Base-by-base conservation (phyloP, 2,888 invertebrate genomes). In the Homarus gammarus region DNA sequence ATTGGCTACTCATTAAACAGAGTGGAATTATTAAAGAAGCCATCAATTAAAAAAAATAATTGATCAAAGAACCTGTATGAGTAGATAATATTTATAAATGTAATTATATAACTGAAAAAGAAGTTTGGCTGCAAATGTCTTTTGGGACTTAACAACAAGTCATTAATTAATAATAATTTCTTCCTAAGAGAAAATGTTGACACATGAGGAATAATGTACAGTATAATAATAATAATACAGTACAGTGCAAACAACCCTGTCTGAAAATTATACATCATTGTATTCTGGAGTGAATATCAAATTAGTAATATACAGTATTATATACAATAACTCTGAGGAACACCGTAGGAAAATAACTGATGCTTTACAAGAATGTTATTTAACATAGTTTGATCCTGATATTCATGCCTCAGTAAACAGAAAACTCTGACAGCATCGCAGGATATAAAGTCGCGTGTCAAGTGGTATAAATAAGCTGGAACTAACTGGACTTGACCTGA, bases 281-380 rank as follows among this genome's bases (percentile, higher is more conserved):
- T 75, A 84, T 75, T 33, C 18, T 84, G 36, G 61, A 61, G 44
- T 68, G 82, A 70, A 49, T 49, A 49, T 40, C 68, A 82, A 68
- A 82, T 70, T 82, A 31, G 27, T 70, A 70, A 49, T 75, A 75
- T 75, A 56, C 61, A 72, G 51, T 84, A 83, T 56, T 83, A 84
- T 84, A 84, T 61, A 84, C 84, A 84, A 73, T 84, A 84, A 75
- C 75, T 84, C 84, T 84, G 84, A 84, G 84, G 75, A 84, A 84
- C 75, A 61, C 72, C 51, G 75, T 84, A 84, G 70, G 84, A 84
- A 84, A 84, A 84, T 84, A 84, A 75, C 75, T 75, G 84, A 75
- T 84, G 84, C 61, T 78, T 78, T 84, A 27, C 61, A 64, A 12
- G n/a, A 64, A 64, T 64, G 27, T 27, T 56, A 56, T 56, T 56